Evolutionary conservation across 1,140 invertebrate species (phyloP), one percentile per base, ranked within the genome.

Genomic region (Rhyzopertha dominica): DNA sequence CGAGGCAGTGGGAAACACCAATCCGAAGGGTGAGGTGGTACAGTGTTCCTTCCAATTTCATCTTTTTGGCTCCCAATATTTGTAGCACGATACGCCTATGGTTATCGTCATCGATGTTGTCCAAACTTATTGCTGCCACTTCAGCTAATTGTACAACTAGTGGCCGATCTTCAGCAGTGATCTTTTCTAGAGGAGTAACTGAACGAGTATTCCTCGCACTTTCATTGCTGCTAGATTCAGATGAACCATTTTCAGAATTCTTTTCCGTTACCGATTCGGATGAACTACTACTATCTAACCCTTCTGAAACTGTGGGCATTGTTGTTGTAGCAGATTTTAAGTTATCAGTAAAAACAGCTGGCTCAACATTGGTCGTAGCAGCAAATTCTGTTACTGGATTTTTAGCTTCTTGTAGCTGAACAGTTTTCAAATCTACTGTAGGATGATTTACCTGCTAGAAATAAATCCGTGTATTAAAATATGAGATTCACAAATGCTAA

Each of bases 51-150:
- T 60, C 56, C 1, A 51, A 31, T 45, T 58, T 54, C 12, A 60
- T 32, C 54, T 63, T 69, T 47, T 64, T 64, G 5, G 61, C 61
- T 35, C 53, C 40, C 7, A 69, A 32, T 25, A 69, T 55, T 41
- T 66, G 47, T 22, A 68, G 47, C 16, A 67, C 54, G 5, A 67
- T 43, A 20, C 62, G 54, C 37, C 63, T 64, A 7, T 52, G 38
- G 43, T 64, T 53, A 53, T 68, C 66, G n/a, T 59, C 53, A 46
- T 67, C 65, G 23, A 57, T 59, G 18, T 59, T 46, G 32, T 68
- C 63, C 20, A 69, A 48, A n/a, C 60, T 59, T 10, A 51, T 37
- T 4, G 60, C 59, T 38, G 62, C 64, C 39, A 64, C 56, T 19
- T 61, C 49, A 12, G 66, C 64, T 9, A 69, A 50, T 24, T 62